phyloP scores from a whole-genome alignment of 1,140 invertebrate species.

The Melipona quadrifasciata region DNA sequence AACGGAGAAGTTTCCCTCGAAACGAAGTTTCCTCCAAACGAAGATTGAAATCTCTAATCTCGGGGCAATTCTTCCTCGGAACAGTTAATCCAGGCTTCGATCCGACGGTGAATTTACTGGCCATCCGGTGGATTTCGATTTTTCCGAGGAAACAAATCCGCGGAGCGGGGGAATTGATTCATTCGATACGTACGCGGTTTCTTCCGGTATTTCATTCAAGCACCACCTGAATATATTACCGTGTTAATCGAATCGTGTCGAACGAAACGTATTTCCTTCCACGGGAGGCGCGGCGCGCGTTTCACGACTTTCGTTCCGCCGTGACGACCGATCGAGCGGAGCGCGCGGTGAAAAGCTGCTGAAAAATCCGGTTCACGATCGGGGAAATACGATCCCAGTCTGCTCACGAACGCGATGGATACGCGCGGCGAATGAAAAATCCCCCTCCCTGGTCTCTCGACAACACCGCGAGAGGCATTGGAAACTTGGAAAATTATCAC shows the following conservation, averaged over 20 bases:
- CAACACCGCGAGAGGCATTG: not conserved
- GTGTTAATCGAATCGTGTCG: constrained; percentile 39
- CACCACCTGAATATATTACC: not conserved
- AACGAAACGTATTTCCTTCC: not conserved
- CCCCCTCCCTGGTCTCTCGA: not conserved
- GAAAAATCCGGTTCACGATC: not conserved
- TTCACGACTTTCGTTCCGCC: not conserved
- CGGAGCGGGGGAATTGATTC: not conserved
- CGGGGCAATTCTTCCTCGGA: not conserved
- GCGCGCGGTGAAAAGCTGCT: not conserved
- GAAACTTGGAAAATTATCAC: not conserved
- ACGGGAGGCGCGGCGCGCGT: not conserved
- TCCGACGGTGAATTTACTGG: not conserved
- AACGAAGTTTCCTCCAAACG: not conserved
- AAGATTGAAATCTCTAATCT: not conserved
- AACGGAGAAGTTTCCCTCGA: not conserved
- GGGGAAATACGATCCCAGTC: not conserved
- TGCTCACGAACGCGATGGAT: not conserved
- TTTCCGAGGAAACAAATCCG: not conserved
- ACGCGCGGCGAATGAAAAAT: not conserved
- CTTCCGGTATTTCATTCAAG: constrained; percentile 15
- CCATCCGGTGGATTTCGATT: not conserved
- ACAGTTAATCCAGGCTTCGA: not conserved
- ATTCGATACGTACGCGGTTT: not conserved
- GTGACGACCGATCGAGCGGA: not conserved